Base-by-base conservation (phyloP, 2,113 vertebrate genomes). In the Lepus europaeus region DNA sequence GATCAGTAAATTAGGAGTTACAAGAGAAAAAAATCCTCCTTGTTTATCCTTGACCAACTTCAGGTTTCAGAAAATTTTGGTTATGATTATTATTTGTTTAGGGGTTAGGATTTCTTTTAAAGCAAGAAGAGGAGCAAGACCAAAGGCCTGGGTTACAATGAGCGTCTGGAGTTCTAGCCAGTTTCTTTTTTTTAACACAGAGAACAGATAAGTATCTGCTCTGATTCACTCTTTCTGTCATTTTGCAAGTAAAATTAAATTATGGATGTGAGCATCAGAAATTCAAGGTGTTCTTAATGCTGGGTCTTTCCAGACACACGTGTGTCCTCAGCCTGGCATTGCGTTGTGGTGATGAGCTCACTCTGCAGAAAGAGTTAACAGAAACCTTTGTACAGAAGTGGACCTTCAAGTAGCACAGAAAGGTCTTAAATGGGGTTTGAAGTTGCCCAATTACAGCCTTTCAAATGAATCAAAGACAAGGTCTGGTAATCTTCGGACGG, bases 401-500 rank as follows among this genome's bases (percentile, higher is more conserved):
- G 51, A 22, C 51, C 86, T 96, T 93, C 66, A 86, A 94, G 87
- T 84, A 74, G 68, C 63, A 56, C 68, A 79, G 53, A 94, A 82
- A 94, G 73, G 31, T 82, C 93, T 96, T 91, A 91, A 93, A 78
- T 85, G 69, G 91, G 61, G 77, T 87, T 95, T 96, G 94, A 96
- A 96, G 93, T 87, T 80, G 63, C 39, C 68, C 96, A 95, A 96
- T 95, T 95, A 97, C 20, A 81, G 94, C 16, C 83, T 94, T 96
- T 95, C 87, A 94, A 51, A 97, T 89, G 77, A 96, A 97, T 96
- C 96, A 94, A 95, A 97, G 96, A 74, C 80, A 74, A 78, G 33
- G 72, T 90, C 69, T 82, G 77, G 16, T 53, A 17, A 78, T 84
- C 84, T 73, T 70, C 66, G 89, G 89, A 89, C 89, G 9, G 2